Base-by-base conservation (phyloP, 2,113 vertebrate species). In the Stegastes partitus region DNA sequence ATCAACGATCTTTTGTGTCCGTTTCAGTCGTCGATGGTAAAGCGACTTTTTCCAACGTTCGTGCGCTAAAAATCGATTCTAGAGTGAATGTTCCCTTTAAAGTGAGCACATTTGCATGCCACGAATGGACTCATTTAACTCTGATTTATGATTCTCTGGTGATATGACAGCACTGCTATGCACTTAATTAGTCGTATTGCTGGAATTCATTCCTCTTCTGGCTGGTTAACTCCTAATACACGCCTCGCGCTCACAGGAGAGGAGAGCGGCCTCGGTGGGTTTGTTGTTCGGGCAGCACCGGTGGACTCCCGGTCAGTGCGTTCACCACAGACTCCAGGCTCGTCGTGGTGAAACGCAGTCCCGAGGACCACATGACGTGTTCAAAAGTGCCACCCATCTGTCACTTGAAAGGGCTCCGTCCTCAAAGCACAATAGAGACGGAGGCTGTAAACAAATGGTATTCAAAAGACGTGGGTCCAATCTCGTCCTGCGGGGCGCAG, bases 381-480 rank as follows among this genome's bases (percentile, higher is more conserved):
- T 89, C 83, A 91, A 78, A 91, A 82, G 90, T 83, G 75, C 78
- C 89, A 81, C 87, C 89, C 92, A 92, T 94, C 91, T 94, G 93
- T 83, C 68, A 89, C 92, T 91, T 93, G 90, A 94, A 95, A 94
- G 90, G 75, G 16, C 4, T 39, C 39, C 2, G 23, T 61, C 83
- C 82, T 91, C 77, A 83, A 86, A 92, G 84, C 82, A 84, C 77
- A 56, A 76, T 49, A 56, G 71, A 87, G 77, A 77, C 64, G 56
- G 70, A 81, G 85, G 79, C 76, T 73, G 51, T 78, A 86, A 92
- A 92, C 90, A 93, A 93, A 87, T 87, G 91, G 85, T 55, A n/a
- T 19, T 81, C 84, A 87, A 82, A 86, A 79, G 88, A 91, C 18
- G 77, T 44, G 57, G 79, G 76, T 86, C 87, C 72, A 55, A 71